A percentile compares a stretch with the other conserved stretches of the same genome.
phyloP scores from a whole-genome alignment of 53 echinoderm and acorn worm species.

The Crossaster papposus region DNA sequence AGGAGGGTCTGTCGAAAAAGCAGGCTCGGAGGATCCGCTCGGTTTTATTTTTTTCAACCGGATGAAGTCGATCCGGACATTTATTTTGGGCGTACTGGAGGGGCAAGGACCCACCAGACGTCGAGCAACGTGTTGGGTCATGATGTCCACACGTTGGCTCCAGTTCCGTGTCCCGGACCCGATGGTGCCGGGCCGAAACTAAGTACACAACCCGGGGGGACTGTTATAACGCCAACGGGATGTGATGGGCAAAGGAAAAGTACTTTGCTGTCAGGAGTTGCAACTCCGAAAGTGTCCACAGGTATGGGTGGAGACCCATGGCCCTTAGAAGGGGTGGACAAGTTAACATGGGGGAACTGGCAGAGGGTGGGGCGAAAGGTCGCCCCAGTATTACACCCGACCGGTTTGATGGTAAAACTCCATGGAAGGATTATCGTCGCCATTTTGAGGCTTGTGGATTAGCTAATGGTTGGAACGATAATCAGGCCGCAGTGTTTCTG shows the following conservation, averaged over 20 bases:
- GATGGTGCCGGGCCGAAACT: constrained; percentile 1
- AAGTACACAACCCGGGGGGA: not conserved
- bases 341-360: not conserved
- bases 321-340: constrained; percentile 9
- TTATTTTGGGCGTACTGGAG: constrained; percentile 1
- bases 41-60: not conserved
- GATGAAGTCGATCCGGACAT: not conserved
- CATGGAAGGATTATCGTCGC: too few relatives aligned
- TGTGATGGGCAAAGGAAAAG: not conserved
- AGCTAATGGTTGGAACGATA: constrained; percentile 27
- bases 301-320: not conserved
- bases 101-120: constrained; percentile 8
- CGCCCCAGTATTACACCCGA: constrained; percentile 32
- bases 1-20: too few relatives aligned
- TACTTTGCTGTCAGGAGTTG: too few relatives aligned
- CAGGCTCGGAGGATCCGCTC: not conserved
- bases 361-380: not conserved
- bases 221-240: too few relatives aligned
- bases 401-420: too few relatives aligned
- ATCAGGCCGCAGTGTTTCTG: constrained; percentile 30
- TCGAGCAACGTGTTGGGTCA: not conserved
- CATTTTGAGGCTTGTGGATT: too few relatives aligned
- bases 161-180: not conserved
- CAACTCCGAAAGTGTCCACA: not conserved
- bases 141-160: not conserved